Evolutionary conservation across 1,140 invertebrate genomes (phyloP), one percentile per base, ranked within the genome.

Genomic region (Diuraphis noxia): DNA sequence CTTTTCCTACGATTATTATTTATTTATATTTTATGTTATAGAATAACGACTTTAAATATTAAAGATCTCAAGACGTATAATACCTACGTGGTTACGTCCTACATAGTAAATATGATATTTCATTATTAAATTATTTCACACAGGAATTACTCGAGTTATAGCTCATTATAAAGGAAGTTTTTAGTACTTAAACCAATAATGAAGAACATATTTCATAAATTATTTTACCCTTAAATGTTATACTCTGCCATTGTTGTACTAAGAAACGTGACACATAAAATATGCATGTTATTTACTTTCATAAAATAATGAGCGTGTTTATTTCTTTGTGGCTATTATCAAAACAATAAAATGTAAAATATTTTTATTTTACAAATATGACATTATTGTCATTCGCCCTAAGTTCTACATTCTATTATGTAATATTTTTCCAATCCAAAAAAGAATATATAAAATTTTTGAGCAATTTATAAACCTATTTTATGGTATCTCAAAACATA

Each of bases 161-260:
- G n/a, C 56, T 63, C n/a, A 72, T 72, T 72, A 72, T 72, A 72
- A 72, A n/a, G 56, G n/a, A 72, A n/a, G 13, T n/a, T 72, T n/a
- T 72, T 72, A 72, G 36, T 41, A 82, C 38, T 82, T 82, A 41
- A 41, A 25, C 81, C 9, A 85, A 85, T 43, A 85, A 43, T 81
- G 36, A 43, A 6, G 30, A n/a, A 46, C 41, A 41, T 25, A n/a
- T 43, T 46, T 85, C 40, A 43, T 85, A 85, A 85, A 85, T 85
- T 85, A 85, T 30, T 85, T 85, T 21, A 85, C 30, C 40, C 40
- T 43, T 43, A 85, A 85, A 85, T 85, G n/a, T 19, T 85, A 85
- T n/a, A 40, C 82, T n/a, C 41, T 85, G 34, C 9, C 41, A 19
- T 85, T 85, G 30, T 85, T 85, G 41, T 85, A 41, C 38, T 82